Percentiles rank a stretch among this genome's conserved stretches.
Conservation (phyloP, 2,113 vertebrate genomes). For the Urocitellus parryii region DNA sequence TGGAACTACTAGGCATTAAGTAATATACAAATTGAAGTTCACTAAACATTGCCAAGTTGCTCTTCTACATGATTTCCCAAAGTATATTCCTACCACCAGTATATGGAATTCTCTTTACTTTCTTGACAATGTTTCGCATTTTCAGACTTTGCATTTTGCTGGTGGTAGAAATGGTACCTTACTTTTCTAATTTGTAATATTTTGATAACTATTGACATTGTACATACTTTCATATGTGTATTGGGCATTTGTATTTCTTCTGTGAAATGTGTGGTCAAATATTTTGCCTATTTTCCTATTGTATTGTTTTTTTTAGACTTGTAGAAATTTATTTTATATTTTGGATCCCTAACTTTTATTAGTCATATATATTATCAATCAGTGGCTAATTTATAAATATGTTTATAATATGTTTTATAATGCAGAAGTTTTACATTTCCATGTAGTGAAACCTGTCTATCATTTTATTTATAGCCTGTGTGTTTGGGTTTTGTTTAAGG, state of each 20-base stretch:
- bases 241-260: slow-evolving; percentile 35
- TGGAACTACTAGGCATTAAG: slow-evolving; percentile 9
- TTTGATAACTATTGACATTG: not conserved
- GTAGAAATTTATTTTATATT: slow-evolving; percentile 32
- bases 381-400: slow-evolving; percentile 3
- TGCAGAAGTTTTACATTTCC: slow-evolving; percentile 35
- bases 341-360: not conserved
- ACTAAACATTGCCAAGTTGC: slow-evolving; percentile 23
- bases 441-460: not conserved
- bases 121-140: not conserved
- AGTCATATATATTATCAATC: slow-evolving; percentile 25
- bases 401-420: not conserved
- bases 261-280: slow-evolving; percentile 32
- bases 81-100: not conserved
- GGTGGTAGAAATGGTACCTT: not conserved
- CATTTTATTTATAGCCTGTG: not conserved
- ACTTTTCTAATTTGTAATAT: slow-evolving; percentile 45
- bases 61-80: not conserved
- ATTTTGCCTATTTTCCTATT: slow-evolving; percentile 24
- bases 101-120: slow-evolving; percentile 33
- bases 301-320: slow-evolving; percentile 52
- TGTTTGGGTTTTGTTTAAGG: slow-evolving; percentile 34
- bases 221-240: not conserved
- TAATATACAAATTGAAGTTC: slow-evolving; percentile 18
- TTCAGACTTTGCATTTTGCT: slow-evolving; percentile 27